Conservation (phyloP, 2,888 invertebrate species). For the Euspilapteryx auroguttella region DNA sequence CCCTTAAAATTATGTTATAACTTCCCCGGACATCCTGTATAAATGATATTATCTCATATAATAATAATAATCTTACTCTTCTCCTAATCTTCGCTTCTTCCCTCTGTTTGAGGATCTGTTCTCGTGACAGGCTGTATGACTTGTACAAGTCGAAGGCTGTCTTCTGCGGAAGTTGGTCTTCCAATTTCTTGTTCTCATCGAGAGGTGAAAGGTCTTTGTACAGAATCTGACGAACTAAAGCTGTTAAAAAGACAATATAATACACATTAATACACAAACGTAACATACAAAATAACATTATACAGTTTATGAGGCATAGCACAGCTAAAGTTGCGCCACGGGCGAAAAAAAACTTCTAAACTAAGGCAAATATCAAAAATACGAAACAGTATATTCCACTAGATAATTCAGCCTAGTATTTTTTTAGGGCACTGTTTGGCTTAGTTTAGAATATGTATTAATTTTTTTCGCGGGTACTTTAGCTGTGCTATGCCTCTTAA, state of each 20-base stretch:
- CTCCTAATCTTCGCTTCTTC: conserved; percentile 14
- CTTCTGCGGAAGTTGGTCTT: conserved; percentile 13
- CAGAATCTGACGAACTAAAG: conserved; percentile 30
- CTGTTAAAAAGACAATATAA: conserved; percentile 12
- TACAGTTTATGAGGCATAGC: not conserved
- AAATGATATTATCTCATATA: not conserved
- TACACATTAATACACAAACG: too few relatives aligned
- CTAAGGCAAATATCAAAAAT: not conserved
- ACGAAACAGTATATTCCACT: not conserved
- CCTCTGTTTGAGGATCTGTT: conserved; percentile 21
- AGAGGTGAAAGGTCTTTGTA: conserved; percentile 27
- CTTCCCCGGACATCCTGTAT: not conserved
- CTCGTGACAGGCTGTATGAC: conserved; percentile 23
- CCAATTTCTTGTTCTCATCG: conserved; percentile 17
- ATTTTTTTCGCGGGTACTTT: too few relatives aligned
- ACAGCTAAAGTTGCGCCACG: not conserved
- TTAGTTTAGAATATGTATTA: too few relatives aligned
- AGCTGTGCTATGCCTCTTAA: too few relatives aligned
- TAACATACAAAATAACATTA: too few relatives aligned
- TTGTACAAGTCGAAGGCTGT: conserved; percentile 38
- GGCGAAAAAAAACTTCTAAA: not conserved
- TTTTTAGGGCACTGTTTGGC: too few relatives aligned
- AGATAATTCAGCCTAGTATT: not conserved
- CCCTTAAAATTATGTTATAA: not conserved
- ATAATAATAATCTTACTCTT: conserved; percentile 14